Evolutionary conservation across 37 sponge, comb jelly and placozoan species (phyloP).

Genomic region (Crambe crambe): DNA sequence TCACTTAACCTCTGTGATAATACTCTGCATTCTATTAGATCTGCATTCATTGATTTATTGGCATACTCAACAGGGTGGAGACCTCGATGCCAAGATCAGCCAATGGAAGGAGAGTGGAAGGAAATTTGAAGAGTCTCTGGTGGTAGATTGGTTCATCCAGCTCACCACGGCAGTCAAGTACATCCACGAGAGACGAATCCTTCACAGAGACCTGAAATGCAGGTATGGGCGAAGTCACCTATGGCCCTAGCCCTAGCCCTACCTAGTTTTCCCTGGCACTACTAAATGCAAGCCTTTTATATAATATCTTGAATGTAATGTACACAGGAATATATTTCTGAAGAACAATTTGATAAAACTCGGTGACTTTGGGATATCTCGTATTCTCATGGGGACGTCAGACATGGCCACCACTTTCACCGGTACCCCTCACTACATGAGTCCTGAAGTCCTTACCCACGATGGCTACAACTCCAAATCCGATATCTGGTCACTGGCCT

Average conservation of each 20-base stretch:
- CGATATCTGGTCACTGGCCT: constrained; percentile 97
- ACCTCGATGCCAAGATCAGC: constrained; percentile 84
- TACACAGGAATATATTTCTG: constrained; percentile 90
- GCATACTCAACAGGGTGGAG: constrained; percentile 98
- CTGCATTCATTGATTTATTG: too few species aligned
- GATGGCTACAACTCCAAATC: constrained; percentile 95
- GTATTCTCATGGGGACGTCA: constrained; percentile 86
- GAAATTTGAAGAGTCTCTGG: constrained; percentile 70
- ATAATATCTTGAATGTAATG: too few species aligned
- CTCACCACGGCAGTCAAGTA: constrained; percentile 91
- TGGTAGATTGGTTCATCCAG: constrained; percentile 97
- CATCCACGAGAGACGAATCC: constrained; percentile 90
- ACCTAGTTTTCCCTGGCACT: too few species aligned
- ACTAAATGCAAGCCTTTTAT: too few species aligned
- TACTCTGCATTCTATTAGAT: too few species aligned
- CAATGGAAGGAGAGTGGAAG: constrained; percentile 50
- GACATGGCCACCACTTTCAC: constrained; percentile 97
- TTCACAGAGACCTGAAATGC: constrained; percentile 96
- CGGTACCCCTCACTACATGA: constrained; percentile 99
- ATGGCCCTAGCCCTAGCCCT: not conserved
- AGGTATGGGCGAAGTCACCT: constrained; percentile 37
- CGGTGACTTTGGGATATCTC: constrained; percentile 98
- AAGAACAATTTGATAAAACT: constrained; percentile 87
- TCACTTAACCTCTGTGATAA: too few species aligned
- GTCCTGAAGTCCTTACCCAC: constrained; percentile 97